Conservation (phyloP, 2,888 invertebrate species). For the Mythimna vitellina region DNA sequence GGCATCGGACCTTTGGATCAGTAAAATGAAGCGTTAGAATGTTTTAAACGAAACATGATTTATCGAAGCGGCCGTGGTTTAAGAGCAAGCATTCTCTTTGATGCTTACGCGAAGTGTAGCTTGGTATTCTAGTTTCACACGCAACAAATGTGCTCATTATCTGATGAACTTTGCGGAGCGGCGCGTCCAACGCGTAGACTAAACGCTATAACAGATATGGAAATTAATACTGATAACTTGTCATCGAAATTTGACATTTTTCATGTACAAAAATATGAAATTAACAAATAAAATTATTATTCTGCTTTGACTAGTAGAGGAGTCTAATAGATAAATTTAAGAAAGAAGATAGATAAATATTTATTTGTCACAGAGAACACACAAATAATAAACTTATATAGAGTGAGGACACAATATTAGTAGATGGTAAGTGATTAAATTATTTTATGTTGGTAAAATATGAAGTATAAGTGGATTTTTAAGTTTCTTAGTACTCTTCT, state of each 20-base stretch:
- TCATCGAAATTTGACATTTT: neutral
- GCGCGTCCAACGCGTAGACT: constrained; percentile 69
- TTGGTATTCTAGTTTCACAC: constrained; percentile 90
- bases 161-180: constrained; percentile 87
- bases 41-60: constrained; percentile 79
- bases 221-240: constrained; percentile 14
- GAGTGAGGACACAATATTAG: too few relatives aligned
- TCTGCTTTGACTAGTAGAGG: neutral
- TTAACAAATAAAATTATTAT: neutral
- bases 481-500: too few relatives aligned
- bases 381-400: too few relatives aligned
- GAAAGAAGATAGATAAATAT: too few relatives aligned
- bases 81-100: constrained; percentile 78
- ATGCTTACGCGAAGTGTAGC: constrained; percentile 84
- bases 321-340: neutral
- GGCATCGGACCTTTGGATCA: constrained; percentile 82
- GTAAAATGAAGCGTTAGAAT: constrained; percentile 84
- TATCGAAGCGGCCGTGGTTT: constrained; percentile 77
- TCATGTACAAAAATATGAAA: neutral
- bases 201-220: constrained; percentile 60
- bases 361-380: too few relatives aligned
- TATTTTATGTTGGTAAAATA: too few relatives aligned
- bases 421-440: too few relatives aligned
- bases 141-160: constrained; percentile 90
- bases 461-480: too few relatives aligned